Evolutionary conservation across 2,113 vertebrate species (phyloP), one percentile per base, ranked within the genome.

Genomic region (Junco hyemalis): DNA sequence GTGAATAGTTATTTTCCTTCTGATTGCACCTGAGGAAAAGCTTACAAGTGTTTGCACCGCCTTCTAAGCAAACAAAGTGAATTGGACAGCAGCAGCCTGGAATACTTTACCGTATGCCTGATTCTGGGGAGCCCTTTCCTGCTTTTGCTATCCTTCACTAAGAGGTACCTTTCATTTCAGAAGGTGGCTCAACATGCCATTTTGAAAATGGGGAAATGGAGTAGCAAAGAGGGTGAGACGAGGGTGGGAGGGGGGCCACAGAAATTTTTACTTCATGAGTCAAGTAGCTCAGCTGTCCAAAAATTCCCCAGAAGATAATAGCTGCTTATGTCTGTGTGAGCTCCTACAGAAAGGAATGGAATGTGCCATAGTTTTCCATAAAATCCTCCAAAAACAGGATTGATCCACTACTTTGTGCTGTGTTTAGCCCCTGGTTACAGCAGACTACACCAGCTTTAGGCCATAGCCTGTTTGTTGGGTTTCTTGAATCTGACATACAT

Each of bases 11-110:
- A 69, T 95, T 96, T 96, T 94, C 94, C 87, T 94, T 92, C 87
- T 73, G 24, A 88, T 94, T 91, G 71, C 93, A 97, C 89, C 91
- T 96, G 96, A 95, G 90, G 93, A 97, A 94, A 93, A 94, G 70
- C 35, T 96, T 87, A 80, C 81, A 82, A 95, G 74, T 80, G 77
- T 85, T 91, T 85, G 63, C 81, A 94, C 66, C 24, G 26, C 66
- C 87, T 92, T 90, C 82, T 93, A 94, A 93, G 63, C 74, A 92
- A 95, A 95, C 33, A 95, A 91, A 86, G 74, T 56, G 5, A 84
- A 85, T 18, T 0, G 20, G 72, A 44, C 38, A 72, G 25, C 44
- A 88, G 80, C 86, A 90, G 45, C 25, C 29, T 88, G 51, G 64
- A 92, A 72, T 57, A 56, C 25, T 74, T 86, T 60, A 45, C 72